Base-by-base conservation (phyloP, 2,888 invertebrate genomes). In the Pandemis corylana region DNA sequence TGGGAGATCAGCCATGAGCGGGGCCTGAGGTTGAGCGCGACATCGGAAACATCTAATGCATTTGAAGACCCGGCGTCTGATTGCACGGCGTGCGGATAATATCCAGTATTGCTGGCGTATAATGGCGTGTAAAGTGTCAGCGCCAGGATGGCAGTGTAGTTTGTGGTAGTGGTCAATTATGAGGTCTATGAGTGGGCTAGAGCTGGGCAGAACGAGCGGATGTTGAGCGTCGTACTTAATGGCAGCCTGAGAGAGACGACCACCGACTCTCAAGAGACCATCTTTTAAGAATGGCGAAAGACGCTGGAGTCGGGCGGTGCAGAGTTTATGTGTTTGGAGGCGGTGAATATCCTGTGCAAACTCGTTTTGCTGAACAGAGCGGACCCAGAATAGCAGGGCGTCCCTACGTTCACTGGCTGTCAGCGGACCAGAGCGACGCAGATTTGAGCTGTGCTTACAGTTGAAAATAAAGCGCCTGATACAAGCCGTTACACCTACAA, bases 401-500 rank as follows among this genome's bases (percentile, higher is more conserved):
- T 63, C 51, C 41, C 20, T 63, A 53, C 70, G 70, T 12, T 70
- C 70, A 12, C 13, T 5, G 7, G 41, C 70, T 42, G 70, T 63
- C 51, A 63, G 46, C 12, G 63, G 41, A 41, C 70, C 70, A 49
- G 15, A 63, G 51, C 53, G 63, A 3, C 63, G 41, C 42, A 20
- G n/a, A 7, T 51, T 9, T 62, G 51, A 41, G 10, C 42, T 62
- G 62, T 51, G 62, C 41, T 53, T 41, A 41, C 63, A 63, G 53
- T 70, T 70, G 36, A 41, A 53, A 12, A 70, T 70, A 13, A 70
- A 70, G 6, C 70, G 70, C 42, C 42, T n/a, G 42, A 63, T 63
- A 51, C 63, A 63, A 63, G 70, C 63, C 15, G 63, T 63, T 12
- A 70, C 70, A 15, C 63, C 63, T 42, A 70, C 51, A 4, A 70